phyloP scores from a whole-genome alignment of 2,888 invertebrate species.

The Acanthosepion pharaonis region DNA sequence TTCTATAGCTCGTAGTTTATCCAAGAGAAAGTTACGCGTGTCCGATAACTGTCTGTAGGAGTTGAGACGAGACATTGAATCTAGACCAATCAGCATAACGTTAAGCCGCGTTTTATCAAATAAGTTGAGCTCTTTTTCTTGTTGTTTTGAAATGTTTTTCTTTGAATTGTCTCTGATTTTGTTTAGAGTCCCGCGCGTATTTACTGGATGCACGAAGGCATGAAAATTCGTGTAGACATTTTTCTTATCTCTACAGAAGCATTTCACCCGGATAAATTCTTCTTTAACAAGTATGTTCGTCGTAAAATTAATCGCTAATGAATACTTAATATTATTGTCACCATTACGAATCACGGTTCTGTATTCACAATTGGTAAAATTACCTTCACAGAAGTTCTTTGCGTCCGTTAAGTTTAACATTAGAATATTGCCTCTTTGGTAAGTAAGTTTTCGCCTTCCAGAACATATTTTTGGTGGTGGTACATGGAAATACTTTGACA shows the following conservation, averaged over 20 bases:
- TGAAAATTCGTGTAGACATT: slow-evolving; percentile 69
- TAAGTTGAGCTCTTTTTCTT: background rate
- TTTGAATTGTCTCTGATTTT: background rate
- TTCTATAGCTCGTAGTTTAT: slow-evolving; percentile 81
- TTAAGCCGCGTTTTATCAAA: slow-evolving; percentile 76
- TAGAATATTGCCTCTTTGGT: slow-evolving; percentile 57
- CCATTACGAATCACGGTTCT: slow-evolving; percentile 52
- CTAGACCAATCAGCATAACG: slow-evolving; percentile 87
- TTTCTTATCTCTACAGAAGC: slow-evolving; percentile 60
- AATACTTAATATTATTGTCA: slow-evolving; percentile 54
- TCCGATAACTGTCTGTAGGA: slow-evolving; percentile 87
- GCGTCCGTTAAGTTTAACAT: slow-evolving; percentile 60
- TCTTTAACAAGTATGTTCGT: slow-evolving; percentile 56
- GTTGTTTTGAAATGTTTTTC: background rate
- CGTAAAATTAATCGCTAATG: slow-evolving; percentile 51
- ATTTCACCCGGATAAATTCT: slow-evolving; percentile 68
- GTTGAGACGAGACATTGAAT: slow-evolving; percentile 88
- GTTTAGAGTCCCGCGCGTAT: slow-evolving; percentile 53
- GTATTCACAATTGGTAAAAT: slow-evolving; percentile 65
- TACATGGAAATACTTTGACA: slow-evolving; percentile 57
- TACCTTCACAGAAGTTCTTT: slow-evolving; percentile 55
- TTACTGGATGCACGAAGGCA: slow-evolving; percentile 59
- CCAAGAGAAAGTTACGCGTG: slow-evolving; percentile 78
- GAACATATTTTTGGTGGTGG: slow-evolving; percentile 58
- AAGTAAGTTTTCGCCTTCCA: slow-evolving; percentile 62